phyloP scores from a whole-genome alignment of 2,797 vertebrate genomes.

The Rhynchotus rufescens region DNA sequence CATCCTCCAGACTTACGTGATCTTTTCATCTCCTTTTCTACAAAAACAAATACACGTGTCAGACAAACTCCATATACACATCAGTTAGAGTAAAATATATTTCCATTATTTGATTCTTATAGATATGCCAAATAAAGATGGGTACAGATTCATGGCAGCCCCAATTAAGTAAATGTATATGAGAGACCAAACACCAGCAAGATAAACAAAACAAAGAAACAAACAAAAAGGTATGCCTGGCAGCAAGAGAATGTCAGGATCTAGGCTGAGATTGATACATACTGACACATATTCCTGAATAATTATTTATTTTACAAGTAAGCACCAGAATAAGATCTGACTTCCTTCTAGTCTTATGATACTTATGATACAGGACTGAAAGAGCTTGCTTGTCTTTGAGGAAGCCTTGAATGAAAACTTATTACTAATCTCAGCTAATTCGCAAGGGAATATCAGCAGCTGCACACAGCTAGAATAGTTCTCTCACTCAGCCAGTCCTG shows the following conservation, averaged over 20 bases:
- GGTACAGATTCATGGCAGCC: neutral
- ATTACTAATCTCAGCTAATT: neutral
- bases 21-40: neutral
- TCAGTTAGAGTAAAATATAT: neutral
- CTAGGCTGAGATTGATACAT: neutral
- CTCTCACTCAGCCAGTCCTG: neutral
- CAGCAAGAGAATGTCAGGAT: neutral
- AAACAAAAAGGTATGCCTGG: neutral
- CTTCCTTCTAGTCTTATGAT: neutral
- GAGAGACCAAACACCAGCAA: neutral
- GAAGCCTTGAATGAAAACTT: neutral
- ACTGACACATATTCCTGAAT: neutral
- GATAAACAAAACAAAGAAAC: rapidly evolving
- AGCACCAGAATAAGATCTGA: neutral
- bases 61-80: neutral
- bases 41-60: neutral
- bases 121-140: neutral
- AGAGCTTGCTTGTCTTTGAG: neutral
- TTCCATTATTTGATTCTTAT: neutral
- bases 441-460: neutral
- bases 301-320: neutral
- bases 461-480: neutral
- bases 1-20: neutral
- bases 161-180: neutral
- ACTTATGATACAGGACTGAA: neutral